Conservation (phyloP, 2,797 vertebrate genomes). For the Argyrosomus regius region DNA sequence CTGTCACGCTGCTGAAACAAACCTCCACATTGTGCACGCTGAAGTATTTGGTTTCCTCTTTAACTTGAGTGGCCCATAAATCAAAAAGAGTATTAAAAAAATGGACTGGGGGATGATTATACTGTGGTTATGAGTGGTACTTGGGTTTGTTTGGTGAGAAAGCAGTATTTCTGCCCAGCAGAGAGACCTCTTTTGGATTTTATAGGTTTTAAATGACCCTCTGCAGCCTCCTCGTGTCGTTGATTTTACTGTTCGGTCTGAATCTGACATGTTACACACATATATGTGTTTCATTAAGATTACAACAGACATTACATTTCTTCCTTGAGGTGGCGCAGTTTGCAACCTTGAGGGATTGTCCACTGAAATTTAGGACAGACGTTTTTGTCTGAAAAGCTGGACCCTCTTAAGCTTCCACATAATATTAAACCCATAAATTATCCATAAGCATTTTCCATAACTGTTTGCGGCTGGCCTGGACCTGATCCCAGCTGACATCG, state of each 20-base stretch:
- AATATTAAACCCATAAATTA: constrained; percentile 1
- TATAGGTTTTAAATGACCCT: constrained; percentile 66
- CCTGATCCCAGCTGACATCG: too few relatives aligned
- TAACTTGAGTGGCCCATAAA: constrained; percentile 53
- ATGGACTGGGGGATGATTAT: constrained; percentile 35
- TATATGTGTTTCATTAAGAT: constrained; percentile 14
- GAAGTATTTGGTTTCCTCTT: constrained; percentile 48
- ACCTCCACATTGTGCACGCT: constrained; percentile 42
- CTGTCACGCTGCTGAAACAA: constrained; percentile 39
- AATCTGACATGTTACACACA: constrained; percentile 25
- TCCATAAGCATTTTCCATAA: not conserved
- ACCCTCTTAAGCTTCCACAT: not conserved
- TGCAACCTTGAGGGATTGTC: not conserved
- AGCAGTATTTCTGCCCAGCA: constrained; percentile 55
- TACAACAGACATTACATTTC: not conserved
- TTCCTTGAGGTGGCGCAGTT: not conserved
- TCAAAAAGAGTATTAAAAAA: constrained; percentile 47
- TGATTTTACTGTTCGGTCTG: constrained; percentile 23
- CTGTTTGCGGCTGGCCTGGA: too few relatives aligned
- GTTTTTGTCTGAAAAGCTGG: not conserved
- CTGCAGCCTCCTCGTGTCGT: constrained; percentile 47
- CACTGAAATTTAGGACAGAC: not conserved
- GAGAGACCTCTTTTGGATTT: constrained; percentile 48
- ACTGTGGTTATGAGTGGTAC: constrained; percentile 49
- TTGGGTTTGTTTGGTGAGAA: constrained; percentile 62